Conservation (phyloP, 2,113 vertebrate species). For the Zosterops hypoxanthus region DNA sequence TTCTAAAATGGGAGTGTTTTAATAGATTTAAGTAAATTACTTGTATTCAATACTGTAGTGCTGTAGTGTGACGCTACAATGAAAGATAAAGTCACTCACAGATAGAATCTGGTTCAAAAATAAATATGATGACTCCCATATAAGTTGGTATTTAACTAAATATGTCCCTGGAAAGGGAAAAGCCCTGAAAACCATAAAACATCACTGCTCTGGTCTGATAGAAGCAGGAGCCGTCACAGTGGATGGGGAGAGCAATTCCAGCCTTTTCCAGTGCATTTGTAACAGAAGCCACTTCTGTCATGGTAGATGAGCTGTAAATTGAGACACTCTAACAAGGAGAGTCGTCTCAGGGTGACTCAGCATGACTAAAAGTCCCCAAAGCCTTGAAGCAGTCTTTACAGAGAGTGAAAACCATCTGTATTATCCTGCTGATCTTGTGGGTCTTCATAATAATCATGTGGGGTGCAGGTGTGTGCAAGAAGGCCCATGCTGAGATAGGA, state of each 20-base stretch:
- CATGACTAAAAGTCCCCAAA: background rate
- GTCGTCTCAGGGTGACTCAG: background rate
- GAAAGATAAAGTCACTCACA: background rate
- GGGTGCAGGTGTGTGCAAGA: background rate
- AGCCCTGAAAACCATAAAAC: background rate
- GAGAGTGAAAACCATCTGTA: background rate
- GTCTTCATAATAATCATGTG: background rate
- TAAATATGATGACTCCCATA: background rate
- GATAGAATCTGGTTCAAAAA: background rate
- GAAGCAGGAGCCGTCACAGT: background rate
- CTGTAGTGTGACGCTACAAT: background rate
- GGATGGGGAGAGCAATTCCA: background rate
- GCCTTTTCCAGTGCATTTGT: background rate
- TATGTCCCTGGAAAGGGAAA: background rate
- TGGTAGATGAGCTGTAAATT: background rate
- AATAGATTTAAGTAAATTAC: slow-evolving; percentile 44
- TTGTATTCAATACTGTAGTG: background rate
- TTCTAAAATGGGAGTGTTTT: slow-evolving; percentile 45
- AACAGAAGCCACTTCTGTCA: background rate
- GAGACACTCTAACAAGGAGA: background rate
- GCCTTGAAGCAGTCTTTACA: background rate
- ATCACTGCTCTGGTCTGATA: background rate
- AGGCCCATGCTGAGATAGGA: background rate
- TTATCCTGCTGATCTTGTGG: background rate
- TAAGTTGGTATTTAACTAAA: background rate